Base-by-base conservation (phyloP, 2,888 invertebrate genomes). In the Drosophila nigricruria region DNA sequence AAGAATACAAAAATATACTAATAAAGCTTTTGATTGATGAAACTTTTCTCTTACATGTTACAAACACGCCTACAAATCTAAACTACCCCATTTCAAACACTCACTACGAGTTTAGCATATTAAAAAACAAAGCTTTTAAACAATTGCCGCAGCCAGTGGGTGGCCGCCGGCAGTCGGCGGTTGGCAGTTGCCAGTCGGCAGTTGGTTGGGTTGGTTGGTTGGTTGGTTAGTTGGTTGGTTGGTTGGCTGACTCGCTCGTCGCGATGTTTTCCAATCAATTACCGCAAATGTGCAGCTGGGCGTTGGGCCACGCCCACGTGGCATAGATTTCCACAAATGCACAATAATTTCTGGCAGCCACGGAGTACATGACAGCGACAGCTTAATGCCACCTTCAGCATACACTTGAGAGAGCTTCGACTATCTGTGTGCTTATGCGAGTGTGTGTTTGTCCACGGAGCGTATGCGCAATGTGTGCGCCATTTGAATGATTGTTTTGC, bases 401-500 rank as follows among this genome's bases (percentile, higher is more conserved):
- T 30, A 30, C 57, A 42, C 43, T 53, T 60, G 42, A 73, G 60
- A 56, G 52, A 30, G 47, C 47, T 30, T 27, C 27, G n/a, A 27
- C 27, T 49, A 30, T 10, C n/a, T 30, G 3, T 45, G 2, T 25
- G 5, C 3, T 2, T 23, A 0, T 12, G n/a, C 20, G n/a, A 34
- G 12, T 38, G 62, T 63, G 14, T 62, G n/a, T 58, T 36, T 74
- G 70, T 70, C 72, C 70, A 82, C 73, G 64, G 40, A 70, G 74
- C 87, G 89, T 84, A 87, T 89, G 89, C 69, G 87, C 89, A 80
- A 86, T 68, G 49, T 65, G 53, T 57, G 66, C 36, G 69, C 69
- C 63, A 79, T 87, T 84, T 84, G 81, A 89, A 87, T 84, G 84
- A 87, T 89, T 84, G 84, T 89, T 89, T 83, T 89, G 84, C 76